phyloP scores from a whole-genome alignment of 2,113 vertebrate genomes.

The Sander vitreus region DNA sequence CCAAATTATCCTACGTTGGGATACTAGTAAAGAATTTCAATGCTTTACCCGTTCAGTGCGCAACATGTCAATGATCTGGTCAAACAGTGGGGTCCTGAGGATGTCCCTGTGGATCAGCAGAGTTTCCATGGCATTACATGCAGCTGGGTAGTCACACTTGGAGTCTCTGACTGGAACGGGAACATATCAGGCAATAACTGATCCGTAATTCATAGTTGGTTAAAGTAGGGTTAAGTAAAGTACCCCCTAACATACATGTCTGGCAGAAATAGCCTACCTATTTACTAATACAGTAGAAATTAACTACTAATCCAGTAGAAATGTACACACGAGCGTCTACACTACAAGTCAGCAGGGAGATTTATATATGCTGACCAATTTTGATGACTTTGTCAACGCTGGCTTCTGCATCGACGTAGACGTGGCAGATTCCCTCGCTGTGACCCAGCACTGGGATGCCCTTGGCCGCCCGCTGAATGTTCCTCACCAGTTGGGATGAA shows the following conservation, averaged over 20 bases:
- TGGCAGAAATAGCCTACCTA: neutral
- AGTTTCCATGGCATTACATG: conserved; percentile 97
- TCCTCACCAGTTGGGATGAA: conserved; percentile 92
- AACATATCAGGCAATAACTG: conserved; percentile 2
- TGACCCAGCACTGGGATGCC: conserved; percentile 97
- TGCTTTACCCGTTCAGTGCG: conserved; percentile 89
- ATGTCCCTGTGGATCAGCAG: conserved; percentile 94
- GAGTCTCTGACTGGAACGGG: conserved; percentile 91
- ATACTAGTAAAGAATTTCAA: neutral
- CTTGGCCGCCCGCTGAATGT: conserved; percentile 92
- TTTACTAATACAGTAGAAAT: neutral
- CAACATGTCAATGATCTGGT: conserved; percentile 97
- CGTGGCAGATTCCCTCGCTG: conserved; percentile 97
- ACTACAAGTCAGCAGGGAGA: neutral
- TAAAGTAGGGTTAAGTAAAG: neutral
- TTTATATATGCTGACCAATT: conserved; percentile 82
- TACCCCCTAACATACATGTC: neutral
- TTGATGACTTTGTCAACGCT: conserved; percentile 93
- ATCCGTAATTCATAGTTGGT: neutral
- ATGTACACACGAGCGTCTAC: neutral
- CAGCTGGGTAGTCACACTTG: conserved; percentile 98
- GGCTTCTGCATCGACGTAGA: conserved; percentile 92
- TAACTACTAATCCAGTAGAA: neutral
- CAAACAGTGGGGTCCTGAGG: conserved; percentile 92
- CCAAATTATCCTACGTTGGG: neutral